Evolutionary conservation across 2,888 invertebrate species (phyloP).

Genomic region (Tanypteryx hageni): DNA sequence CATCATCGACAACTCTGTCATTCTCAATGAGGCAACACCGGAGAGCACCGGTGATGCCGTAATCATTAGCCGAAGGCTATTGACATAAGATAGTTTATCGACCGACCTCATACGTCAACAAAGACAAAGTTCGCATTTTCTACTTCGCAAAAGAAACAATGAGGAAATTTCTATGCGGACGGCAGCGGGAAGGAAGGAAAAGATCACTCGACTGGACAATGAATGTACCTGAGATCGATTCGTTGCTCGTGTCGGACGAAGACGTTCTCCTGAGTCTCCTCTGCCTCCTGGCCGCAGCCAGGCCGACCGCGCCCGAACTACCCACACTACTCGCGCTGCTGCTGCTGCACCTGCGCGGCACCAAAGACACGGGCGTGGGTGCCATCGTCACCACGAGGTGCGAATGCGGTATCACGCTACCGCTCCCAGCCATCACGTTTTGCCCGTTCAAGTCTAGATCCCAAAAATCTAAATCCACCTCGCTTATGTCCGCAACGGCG

Average conservation of each 20-base stretch:
- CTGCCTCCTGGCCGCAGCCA: conserved; percentile 75
- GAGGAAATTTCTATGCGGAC: too few species aligned
- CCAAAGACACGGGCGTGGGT: conserved; percentile 71
- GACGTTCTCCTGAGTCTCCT: conserved; percentile 43
- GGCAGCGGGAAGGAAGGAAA: too few species aligned
- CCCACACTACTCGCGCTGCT: conserved; percentile 72
- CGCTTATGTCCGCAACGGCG: conserved; percentile 85
- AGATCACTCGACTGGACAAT: too few species aligned
- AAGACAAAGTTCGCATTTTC: too few species aligned
- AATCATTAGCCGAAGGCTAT: too few species aligned
- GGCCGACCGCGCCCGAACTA: conserved; percentile 76
- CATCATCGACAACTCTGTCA: too few species aligned
- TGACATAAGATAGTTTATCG: too few species aligned
- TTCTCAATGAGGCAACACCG: too few species aligned
- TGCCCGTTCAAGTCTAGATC: conserved; percentile 80
- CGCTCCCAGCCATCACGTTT: conserved; percentile 64
- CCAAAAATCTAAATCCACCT: conserved; percentile 87
- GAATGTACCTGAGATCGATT: conserved; percentile 51
- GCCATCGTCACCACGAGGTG: conserved; percentile 67
- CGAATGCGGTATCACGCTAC: conserved; percentile 63
- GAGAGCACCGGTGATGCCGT: too few species aligned
- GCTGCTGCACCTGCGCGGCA: conserved; percentile 74
- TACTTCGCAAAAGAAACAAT: too few species aligned
- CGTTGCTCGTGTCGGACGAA: conserved; percentile 53
- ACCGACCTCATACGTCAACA: too few species aligned